Base-by-base conservation (phyloP, 2,888 invertebrate species). In the Gnatocerus cornutus region DNA sequence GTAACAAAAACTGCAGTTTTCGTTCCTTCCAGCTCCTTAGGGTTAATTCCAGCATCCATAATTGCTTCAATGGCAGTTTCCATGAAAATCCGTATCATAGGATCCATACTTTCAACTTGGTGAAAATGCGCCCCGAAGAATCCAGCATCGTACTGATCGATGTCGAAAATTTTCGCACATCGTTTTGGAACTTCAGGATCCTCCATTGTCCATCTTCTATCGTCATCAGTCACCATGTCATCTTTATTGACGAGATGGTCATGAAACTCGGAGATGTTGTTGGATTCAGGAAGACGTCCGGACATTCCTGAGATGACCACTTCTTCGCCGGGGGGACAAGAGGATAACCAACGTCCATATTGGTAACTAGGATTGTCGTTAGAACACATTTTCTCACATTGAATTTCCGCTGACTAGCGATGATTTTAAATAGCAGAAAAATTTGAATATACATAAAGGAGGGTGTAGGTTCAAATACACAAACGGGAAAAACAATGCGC, bases 211-310 rank as follows among this genome's bases (percentile, higher is more conserved):
- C 95, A 96, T 74, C 95, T 88, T 41, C 91, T 88, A 72, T 90
- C 90, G 79, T 93, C 93, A 16, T 90, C 93, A 59, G 94, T 93
- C 67, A 96, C 90, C 87, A 97, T 90, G 80, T 97, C 96, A 74
- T 93, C 89, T 83, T 93, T 93, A 80, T 91, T 90, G 77, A 91
- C 89, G 10, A 96, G 87, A 77, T 91, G 91, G 59, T 91, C 86
- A 79, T 88, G 86, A 46, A 95, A 90, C 74, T 94, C 90, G 53
- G 88, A 84, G 63, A 95, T 88, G 75, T 91, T 92, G 72, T 91
- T 89, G 0, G 93, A 93, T 76, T 94, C 91, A 0, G 96, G 96
- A 83, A 93, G 93, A 79, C 91, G 87, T 0, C 93, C 93, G 0
- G 93, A 87, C 8, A 92, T 39, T 13, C 82, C 82, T 81, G 45